Percentiles rank a stretch among this genome's conserved stretches.
Conservation (phyloP, 2,113 vertebrate genomes). For the Amblyopsis rosae region DNA sequence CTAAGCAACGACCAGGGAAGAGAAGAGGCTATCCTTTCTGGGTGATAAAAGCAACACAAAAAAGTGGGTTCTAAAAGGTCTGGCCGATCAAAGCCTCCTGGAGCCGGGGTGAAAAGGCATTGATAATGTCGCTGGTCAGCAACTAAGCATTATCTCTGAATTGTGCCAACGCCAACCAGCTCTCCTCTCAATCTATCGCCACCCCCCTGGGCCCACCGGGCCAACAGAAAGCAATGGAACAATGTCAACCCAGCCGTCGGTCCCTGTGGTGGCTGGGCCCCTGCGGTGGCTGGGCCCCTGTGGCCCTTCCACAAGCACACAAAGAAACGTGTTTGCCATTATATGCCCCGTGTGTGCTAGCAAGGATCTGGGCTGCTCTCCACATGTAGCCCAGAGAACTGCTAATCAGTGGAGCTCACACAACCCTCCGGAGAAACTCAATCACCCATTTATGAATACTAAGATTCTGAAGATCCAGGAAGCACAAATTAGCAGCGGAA, state of each 20-base stretch:
- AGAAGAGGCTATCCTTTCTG: constrained; percentile 65
- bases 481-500: no score
- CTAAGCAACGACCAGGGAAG: constrained; percentile 26
- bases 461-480: no score
- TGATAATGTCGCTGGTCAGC: constrained; percentile 69
- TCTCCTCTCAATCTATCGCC: constrained; percentile 19
- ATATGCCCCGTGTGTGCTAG: constrained; percentile 9
- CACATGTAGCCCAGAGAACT: constrained; percentile 11
- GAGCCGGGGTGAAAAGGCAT: constrained; percentile 60
- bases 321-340: constrained; percentile 34
- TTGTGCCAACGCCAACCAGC: constrained; percentile 26
- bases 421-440: not conserved
- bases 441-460: no score
- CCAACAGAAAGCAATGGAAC: constrained; percentile 48
- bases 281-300: constrained; percentile 32
- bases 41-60: constrained; percentile 63
- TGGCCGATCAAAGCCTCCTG: constrained; percentile 56
- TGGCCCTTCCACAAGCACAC: constrained; percentile 28
- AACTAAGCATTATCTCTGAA: constrained; percentile 53
- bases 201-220: constrained; percentile 35
- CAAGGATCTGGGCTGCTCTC: constrained; percentile 15
- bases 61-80: constrained; percentile 45
- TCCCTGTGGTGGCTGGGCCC: constrained; percentile 27
- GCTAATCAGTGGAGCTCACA: constrained; percentile 23
- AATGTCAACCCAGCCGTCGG: constrained; percentile 52